phyloP scores from a whole-genome alignment of 2,888 invertebrate genomes.

The Cephus runcator region DNA sequence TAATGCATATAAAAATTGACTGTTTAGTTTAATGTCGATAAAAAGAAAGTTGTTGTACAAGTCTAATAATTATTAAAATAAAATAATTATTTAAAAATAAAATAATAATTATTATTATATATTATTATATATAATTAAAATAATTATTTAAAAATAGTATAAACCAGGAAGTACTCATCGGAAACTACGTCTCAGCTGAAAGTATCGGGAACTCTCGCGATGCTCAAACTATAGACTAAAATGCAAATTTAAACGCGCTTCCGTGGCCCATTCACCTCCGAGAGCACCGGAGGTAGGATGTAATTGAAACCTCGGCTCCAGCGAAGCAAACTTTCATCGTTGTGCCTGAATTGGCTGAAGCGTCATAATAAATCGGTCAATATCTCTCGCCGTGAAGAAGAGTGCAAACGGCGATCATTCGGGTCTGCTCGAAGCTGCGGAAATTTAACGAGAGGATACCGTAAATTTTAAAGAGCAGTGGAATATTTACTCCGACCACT shows the following conservation, averaged over 20 bases:
- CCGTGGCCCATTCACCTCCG: constrained; percentile 33
- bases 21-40: neutral
- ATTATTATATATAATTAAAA: too few species aligned
- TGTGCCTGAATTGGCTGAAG: neutral
- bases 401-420: neutral
- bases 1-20: neutral
- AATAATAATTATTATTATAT: too few species aligned
- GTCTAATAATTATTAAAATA: too few species aligned
- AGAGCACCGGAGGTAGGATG: constrained; percentile 19
- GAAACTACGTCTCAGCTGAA: neutral
- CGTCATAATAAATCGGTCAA: neutral
- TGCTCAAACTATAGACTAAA: constrained; percentile 31
- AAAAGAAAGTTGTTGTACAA: neutral
- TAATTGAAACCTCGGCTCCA: constrained; percentile 35
- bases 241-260: constrained; percentile 45
- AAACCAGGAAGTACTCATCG: neutral
- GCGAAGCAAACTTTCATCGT: constrained; percentile 1
- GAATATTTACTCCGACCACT: neutral
- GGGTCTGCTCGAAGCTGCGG: neutral
- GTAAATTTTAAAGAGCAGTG: neutral
- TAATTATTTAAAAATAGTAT: neutral
- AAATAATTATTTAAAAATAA: neutral
- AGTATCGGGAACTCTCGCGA: neutral
- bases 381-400: neutral
- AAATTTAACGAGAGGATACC: neutral